Conservation (phyloP, 1,140 invertebrate species). For the Sesamia nonagrioides region DNA sequence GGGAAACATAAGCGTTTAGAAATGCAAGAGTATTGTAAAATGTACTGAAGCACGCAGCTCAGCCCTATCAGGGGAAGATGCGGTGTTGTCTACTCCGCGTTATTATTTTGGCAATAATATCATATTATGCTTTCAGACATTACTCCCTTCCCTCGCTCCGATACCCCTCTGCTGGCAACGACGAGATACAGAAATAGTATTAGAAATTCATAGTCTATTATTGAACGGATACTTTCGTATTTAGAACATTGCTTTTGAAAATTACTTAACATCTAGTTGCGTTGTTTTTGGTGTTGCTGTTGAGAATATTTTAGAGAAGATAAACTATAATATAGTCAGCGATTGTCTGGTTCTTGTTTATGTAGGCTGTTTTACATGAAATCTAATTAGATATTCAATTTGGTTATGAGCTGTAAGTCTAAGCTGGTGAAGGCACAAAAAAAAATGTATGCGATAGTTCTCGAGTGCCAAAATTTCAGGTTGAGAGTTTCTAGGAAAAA, state of each 20-base stretch:
- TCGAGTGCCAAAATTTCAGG: no score
- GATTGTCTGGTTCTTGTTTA: no score
- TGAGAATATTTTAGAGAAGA: no score
- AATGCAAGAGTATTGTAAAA: background rate
- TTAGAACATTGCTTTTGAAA: constrained; percentile 67
- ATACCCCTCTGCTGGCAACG: constrained; percentile 63
- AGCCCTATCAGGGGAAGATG: constrained; percentile 64
- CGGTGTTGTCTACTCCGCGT: constrained; percentile 69
- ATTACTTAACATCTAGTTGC: constrained; percentile 17
- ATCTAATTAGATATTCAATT: no score
- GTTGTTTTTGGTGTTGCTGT: background rate
- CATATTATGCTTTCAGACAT: constrained; percentile 75
- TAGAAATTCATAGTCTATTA: constrained; percentile 83
- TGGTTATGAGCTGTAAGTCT: no score
- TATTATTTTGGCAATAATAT: constrained; percentile 85
- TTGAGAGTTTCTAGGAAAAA: no score
- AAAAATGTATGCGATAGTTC: no score
- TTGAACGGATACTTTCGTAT: constrained; percentile 75
- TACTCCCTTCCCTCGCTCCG: constrained; percentile 49
- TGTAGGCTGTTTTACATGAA: no score
- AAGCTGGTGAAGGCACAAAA: no score
- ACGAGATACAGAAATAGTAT: constrained; percentile 78
- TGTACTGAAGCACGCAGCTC: constrained; percentile 7
- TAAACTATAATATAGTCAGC: no score
- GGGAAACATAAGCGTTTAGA: background rate